Conservation (phyloP, 2,888 invertebrate genomes). For the Caradrina kadenii region DNA sequence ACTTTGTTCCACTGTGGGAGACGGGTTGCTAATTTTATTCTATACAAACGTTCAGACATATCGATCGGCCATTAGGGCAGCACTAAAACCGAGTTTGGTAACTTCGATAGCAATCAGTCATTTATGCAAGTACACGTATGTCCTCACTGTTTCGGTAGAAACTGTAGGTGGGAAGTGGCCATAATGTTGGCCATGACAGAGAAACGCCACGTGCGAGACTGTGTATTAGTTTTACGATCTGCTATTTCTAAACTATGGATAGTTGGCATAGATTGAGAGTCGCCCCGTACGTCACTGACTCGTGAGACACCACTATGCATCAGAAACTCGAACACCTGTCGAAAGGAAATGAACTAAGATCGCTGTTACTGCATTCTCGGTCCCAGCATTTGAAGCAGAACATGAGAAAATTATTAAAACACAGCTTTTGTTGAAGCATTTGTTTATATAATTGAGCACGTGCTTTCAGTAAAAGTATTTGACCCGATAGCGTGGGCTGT, state of each 20-base stretch:
- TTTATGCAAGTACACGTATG: slow-evolving; percentile 21
- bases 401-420: no score
- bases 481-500: no score
- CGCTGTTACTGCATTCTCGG: slow-evolving; percentile 8
- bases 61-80: slow-evolving; percentile 20
- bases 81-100: slow-evolving; percentile 26
- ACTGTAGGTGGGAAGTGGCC: slow-evolving; percentile 44
- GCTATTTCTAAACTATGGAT: slow-evolving; percentile 54
- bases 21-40: slow-evolving; percentile 24
- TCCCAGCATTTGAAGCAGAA: not conserved
- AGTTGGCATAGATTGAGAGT: slow-evolving; percentile 52
- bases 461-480: not conserved
- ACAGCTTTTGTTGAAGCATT: no score
- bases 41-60: slow-evolving; percentile 22
- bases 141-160: slow-evolving; percentile 39
- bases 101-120: slow-evolving; percentile 33
- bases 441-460: no score
- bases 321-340: slow-evolving; percentile 10
- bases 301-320: slow-evolving; percentile 25
- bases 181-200: slow-evolving; percentile 57
- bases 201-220: slow-evolving; percentile 44
- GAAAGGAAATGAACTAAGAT: slow-evolving; percentile 16
- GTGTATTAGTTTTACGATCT: slow-evolving; percentile 58
- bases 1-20: slow-evolving; percentile 26
- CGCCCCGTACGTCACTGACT: slow-evolving; percentile 26